Evolutionary conservation across 2,888 invertebrate species (phyloP).

Genomic region (Amaurobius ferox): DNA sequence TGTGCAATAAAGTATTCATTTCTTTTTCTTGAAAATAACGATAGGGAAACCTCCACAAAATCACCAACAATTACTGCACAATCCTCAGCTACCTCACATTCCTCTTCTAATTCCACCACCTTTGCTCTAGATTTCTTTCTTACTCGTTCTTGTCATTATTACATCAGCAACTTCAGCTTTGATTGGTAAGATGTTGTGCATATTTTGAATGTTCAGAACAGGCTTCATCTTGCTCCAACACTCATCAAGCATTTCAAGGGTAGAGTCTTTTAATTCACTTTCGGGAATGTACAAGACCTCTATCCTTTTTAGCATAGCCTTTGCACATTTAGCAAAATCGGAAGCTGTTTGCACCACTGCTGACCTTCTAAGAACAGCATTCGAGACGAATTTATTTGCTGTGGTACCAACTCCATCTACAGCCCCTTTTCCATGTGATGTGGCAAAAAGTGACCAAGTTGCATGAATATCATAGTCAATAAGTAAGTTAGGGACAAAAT

Average conservation of each 20-base stretch:
- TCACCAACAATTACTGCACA: neutral
- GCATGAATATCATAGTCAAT: no score
- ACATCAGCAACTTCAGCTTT: neutral
- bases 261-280: neutral
- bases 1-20: neutral
- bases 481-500: no score
- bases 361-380: no score
- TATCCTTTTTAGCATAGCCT: no score
- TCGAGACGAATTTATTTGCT: no score
- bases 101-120: neutral
- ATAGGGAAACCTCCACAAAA: neutral
- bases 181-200: no score
- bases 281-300: no score
- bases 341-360: no score
- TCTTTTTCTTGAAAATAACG: neutral
- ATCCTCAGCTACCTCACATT: neutral
- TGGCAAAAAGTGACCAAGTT: no score
- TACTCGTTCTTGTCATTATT: neutral
- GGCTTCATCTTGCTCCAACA: neutral
- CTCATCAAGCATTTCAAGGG: neutral
- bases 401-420: no score
- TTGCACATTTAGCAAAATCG: no score
- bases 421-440: no score
- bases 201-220: slow-evolving; percentile 7
- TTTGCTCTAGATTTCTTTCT: neutral